Evolutionary conservation across 2,888 invertebrate species (phyloP), one percentile per base, ranked within the genome.

Genomic region (Drosophila meridiana): DNA sequence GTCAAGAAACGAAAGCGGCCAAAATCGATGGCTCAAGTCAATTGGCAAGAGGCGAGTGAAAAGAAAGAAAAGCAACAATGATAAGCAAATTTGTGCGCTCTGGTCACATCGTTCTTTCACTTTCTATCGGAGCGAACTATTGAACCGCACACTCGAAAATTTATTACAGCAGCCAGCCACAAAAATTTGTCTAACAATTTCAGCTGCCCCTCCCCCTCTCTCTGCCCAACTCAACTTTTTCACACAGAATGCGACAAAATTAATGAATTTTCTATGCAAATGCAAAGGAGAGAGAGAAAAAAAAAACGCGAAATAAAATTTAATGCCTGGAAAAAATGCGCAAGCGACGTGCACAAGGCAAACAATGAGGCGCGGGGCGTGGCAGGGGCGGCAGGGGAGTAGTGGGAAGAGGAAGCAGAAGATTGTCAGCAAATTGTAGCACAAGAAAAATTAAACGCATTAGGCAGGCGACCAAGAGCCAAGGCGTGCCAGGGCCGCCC

Each of bases 221-320:
- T 8, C 38, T 20, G 20, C 20, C 20, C 20, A 0, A 20, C 20
- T 42, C 14, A 55, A 14, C 28, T 38, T 55, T 55, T 55, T 55
- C 28, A 36, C 40, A 42, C 60, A 48, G 47, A 43, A 52, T 34
- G 71, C 80, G 72, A 78, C 81, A 89, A 82, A 89, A 88, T 90
- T 90, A 88, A 88, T 90, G 90, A 89, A 83, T 83, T 88, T 88
- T 78, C 86, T 84, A 88, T 88, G 87, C 90, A 88, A 88, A 88
- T 90, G 87, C 70, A 60, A 60, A 42, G 8, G 1, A 42, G 14
- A 14, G 8, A 9, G 9, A 9, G 8, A 20, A 42, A 11, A 38
- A 56, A 77, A 73, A 67, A 73, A 72, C 87, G 87, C 87, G 89
- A 90, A 90, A 86, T 83, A 90, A 90, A 90, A 87, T 88, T 88